A percentile compares a stretch with the other conserved stretches of the same genome.
These are phyloP conservation scores for Stenotaenia linearis DNA, from an alignment of 2,888 invertebrate species.

Conservation along the genomic window DNA sequence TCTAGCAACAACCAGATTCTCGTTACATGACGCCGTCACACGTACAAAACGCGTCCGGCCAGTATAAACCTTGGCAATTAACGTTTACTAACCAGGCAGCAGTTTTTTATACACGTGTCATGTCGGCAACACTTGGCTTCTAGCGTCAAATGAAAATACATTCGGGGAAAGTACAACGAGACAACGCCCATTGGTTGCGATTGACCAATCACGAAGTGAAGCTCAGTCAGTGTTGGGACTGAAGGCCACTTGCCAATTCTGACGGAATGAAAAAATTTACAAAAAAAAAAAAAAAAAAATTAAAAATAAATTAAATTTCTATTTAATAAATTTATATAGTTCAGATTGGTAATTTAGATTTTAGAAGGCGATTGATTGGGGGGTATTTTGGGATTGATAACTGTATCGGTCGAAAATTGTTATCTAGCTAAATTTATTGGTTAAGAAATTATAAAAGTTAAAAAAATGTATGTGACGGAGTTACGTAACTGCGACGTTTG, in stretches of 20 bases:
- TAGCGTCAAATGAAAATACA: constrained; percentile 23
- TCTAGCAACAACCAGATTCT: background rate
- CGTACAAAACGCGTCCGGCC: background rate
- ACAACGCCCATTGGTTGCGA: constrained; percentile 7
- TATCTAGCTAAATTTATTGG: no score
- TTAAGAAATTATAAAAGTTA: no score
- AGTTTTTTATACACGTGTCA: constrained; percentile 17
- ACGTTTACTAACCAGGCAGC: background rate
- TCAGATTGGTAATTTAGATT: no score
- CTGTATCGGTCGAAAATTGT: no score
- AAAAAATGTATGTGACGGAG: no score
- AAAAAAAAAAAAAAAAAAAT: background rate
- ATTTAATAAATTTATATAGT: no score
- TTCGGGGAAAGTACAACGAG: constrained; percentile 7
- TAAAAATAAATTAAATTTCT: background rate
- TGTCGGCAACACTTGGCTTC: constrained; percentile 14
- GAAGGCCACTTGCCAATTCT: background rate
- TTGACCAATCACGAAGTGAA: background rate
- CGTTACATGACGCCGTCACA: background rate
- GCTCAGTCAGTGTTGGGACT: constrained; percentile 5
- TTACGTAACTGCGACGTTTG: no score
- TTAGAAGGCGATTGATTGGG: no score
- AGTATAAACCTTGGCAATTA: background rate
- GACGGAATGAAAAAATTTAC: background rate
- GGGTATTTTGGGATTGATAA: no score